phyloP scores from a whole-genome alignment of 2,797 vertebrate genomes.

The Ispidina lecontei region DNA sequence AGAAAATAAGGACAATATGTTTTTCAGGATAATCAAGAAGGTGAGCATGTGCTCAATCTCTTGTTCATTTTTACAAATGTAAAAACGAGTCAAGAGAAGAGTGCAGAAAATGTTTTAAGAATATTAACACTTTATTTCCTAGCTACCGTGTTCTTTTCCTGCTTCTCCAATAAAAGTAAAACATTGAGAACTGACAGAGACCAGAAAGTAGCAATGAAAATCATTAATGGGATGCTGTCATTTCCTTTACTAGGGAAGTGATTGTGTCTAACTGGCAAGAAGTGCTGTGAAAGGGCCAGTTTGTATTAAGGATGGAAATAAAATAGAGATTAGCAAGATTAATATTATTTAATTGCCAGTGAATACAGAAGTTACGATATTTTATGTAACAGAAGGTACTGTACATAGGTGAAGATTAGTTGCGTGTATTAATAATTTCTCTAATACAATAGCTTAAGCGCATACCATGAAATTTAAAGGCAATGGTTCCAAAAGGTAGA shows the following conservation, averaged over 20 bases:
- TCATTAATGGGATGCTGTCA: neutral
- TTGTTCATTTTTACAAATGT: neutral
- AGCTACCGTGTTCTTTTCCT: neutral
- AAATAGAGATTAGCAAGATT: neutral
- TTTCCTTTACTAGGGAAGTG: neutral
- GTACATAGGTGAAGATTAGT: neutral
- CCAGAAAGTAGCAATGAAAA: neutral
- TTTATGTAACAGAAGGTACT: neutral
- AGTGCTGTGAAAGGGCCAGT: neutral
- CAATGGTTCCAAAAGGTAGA: neutral
- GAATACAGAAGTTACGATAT: neutral
- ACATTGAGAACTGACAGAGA: neutral
- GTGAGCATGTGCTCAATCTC: neutral
- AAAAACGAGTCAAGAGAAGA: neutral
- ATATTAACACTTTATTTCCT: neutral
- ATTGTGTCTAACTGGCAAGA: neutral
- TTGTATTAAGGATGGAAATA: neutral
- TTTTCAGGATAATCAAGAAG: neutral
- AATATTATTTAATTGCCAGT: neutral
- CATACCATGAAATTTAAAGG: neutral
- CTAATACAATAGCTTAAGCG: neutral
- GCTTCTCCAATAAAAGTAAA: neutral
- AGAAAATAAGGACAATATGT: neutral
- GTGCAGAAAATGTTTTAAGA: neutral
- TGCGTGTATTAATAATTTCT: neutral